phyloP scores from a whole-genome alignment of 2,113 vertebrate genomes.

The Xiphophorus hellerii region DNA sequence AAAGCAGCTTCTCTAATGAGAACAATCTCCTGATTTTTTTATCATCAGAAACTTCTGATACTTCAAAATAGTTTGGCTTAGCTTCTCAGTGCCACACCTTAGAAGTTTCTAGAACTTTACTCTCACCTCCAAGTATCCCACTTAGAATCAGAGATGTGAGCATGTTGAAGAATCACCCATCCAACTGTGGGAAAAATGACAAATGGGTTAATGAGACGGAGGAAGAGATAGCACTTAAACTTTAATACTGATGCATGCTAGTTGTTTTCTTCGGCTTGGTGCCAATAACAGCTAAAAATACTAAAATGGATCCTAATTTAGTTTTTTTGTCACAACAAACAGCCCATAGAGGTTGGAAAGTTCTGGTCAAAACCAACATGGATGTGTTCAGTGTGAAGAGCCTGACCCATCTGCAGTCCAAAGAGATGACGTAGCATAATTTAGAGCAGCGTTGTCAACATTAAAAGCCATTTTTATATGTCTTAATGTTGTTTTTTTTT shows the following conservation, averaged over 20 bases:
- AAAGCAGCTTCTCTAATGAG: no score
- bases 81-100: neutral
- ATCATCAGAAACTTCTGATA: neutral
- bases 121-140: conserved; percentile 70
- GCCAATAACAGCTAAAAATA: neutral
- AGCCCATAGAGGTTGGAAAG: neutral
- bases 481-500: no score
- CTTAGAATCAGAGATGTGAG: conserved; percentile 60
- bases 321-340: neutral
- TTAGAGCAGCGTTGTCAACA: no score
- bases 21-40: neutral
- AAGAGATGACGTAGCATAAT: neutral
- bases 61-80: neutral
- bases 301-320: neutral
- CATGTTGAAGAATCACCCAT: conserved; percentile 62
- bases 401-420: neutral
- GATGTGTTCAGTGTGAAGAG: conserved; percentile 1
- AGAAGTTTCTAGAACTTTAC: neutral
- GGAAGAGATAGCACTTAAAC: neutral
- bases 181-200: conserved; percentile 35
- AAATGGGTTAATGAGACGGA: neutral
- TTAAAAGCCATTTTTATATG: no score
- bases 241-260: neutral
- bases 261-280: no score
- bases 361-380: neutral